phyloP scores from a whole-genome alignment of 2,888 invertebrate species.

The Hypolimnas misippus region DNA sequence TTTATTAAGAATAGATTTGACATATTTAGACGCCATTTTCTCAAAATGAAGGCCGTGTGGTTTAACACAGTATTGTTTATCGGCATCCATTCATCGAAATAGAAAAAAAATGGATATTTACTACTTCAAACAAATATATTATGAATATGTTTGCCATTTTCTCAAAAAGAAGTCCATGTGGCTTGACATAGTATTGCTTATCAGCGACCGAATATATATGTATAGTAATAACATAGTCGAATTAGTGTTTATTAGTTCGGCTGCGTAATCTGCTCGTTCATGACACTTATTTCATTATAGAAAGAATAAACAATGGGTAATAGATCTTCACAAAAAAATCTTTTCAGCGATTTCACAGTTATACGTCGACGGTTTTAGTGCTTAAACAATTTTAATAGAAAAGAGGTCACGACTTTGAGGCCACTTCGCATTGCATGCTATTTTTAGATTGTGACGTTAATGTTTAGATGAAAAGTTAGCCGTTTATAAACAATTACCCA shows the following conservation, averaged over 20 bases:
- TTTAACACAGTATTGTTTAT: too few relatives aligned
- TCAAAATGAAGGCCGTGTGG: too few relatives aligned
- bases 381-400: slow-evolving; percentile 34
- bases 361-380: slow-evolving; percentile 26
- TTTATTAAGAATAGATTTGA: too few relatives aligned
- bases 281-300: slow-evolving; percentile 16
- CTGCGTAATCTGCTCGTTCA: background rate
- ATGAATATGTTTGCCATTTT: too few relatives aligned
- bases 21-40: too few relatives aligned
- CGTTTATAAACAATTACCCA: background rate
- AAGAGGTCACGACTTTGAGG: slow-evolving; percentile 42
- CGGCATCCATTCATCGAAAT: too few relatives aligned
- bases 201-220: too few relatives aligned
- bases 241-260: slow-evolving; percentile 3
- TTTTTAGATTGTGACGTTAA: background rate
- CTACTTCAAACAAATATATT: too few relatives aligned
- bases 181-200: too few relatives aligned
- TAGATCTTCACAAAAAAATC: slow-evolving; percentile 34
- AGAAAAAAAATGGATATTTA: too few relatives aligned
- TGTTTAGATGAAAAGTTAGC: background rate
- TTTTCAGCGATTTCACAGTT: slow-evolving; percentile 39
- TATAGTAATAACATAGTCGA: too few relatives aligned
- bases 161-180: too few relatives aligned
- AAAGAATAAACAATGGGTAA: slow-evolving; percentile 30
- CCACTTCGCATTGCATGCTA: slow-evolving; percentile 25